Conservation (phyloP, 2,113 vertebrate species). For the Ardeotis arabs region DNA sequence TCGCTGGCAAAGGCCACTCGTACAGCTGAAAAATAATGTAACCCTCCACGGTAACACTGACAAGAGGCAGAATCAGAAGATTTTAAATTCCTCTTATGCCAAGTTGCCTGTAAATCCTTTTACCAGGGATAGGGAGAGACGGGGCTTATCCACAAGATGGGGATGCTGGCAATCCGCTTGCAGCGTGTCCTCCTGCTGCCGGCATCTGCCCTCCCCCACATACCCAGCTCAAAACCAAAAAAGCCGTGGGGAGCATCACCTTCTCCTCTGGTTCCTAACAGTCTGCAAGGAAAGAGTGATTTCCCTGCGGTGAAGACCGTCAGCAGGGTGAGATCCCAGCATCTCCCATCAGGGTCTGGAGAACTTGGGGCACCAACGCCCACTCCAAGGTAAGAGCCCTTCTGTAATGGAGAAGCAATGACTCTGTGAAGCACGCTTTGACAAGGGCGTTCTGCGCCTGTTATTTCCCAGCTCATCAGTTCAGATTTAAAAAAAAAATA, state of each 20-base stretch:
- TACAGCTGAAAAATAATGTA: neutral
- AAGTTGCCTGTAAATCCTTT: neutral
- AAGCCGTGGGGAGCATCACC: neutral
- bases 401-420: rapidly evolving
- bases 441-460: rapidly evolving
- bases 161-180: neutral
- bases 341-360: neutral
- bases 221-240: neutral
- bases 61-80: neutral
- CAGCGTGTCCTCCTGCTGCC: rapidly evolving
- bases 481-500: neutral
- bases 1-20: neutral
- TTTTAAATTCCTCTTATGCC: neutral
- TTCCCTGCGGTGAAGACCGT: neutral
- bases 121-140: neutral
- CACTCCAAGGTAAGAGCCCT: neutral
- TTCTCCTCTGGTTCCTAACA: neutral
- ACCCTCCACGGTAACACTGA: neutral
- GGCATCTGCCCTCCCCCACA: neutral
- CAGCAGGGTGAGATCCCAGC: neutral
- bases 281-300: neutral
- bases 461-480: neutral
- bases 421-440: neutral
- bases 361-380: neutral
- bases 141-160: neutral